Evolutionary conservation across 2,797 vertebrate genomes (phyloP), one percentile per base, ranked within the genome.

Genomic region (Oreortyx pictus): DNA sequence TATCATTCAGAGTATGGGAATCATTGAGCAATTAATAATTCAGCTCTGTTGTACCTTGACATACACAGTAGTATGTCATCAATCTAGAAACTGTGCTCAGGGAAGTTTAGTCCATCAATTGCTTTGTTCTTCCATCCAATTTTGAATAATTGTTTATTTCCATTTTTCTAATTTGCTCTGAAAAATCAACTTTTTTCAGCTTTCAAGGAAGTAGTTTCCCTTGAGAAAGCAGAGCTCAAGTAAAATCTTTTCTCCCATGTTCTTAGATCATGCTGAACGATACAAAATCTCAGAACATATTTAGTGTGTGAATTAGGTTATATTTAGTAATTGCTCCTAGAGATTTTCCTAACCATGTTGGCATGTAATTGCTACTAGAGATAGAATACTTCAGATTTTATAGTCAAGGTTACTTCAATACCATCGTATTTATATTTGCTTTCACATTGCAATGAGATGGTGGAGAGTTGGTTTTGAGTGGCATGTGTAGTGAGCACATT

Each of bases 21-120:
- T 80, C 74, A 83, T 43, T 66, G 24, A 86, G n/a, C 68, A 96
- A 96, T 97, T 94, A 96, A 95, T 96, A 92, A 96, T 95, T 95
- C 94, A 95, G 70, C 31, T 82, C 89, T 89, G 54, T 92, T 92
- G 37, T 94, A 93, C 44, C 8, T 71, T 94, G 86, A 86, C 86
- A 71, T 35, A n/a, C 64, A 74, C 31, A 88, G 87, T 72, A 77
- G 49, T n/a, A 57, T 78, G 60, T 47, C 43, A 86, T 92, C 86
- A 94, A 31, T 71, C 74, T 84, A 84, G 76, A 81, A 92, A 88
- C 22, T 70, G 27, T 82, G 59, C 25, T 22, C 20, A n/a, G n/a
- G 18, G 27, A 85, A 85, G 71, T 62, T 22, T 24, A 75, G 35
- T 56, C 66, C 49, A 91, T 96, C 88, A 85, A 73, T 95, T 66